Percentiles rank a stretch among this genome's conserved stretches.
Evolutionary conservation across 37 sponge, comb jelly and placozoan genomes (phyloP).

Genomic region (Axinella damicornis): DNA sequence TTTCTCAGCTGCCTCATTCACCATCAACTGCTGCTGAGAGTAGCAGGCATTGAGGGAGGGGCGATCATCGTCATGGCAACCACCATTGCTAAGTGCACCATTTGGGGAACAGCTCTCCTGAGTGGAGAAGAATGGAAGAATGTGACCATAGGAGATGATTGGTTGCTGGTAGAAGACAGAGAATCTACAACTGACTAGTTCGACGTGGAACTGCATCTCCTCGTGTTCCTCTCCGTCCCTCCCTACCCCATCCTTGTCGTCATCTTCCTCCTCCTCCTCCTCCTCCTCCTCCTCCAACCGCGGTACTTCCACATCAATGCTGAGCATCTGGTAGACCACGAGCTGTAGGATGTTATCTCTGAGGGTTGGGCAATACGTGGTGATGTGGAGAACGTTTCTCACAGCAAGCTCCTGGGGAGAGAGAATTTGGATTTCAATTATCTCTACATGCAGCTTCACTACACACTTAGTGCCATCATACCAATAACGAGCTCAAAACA

Average conservation of each 20-base stretch:
- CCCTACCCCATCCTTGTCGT: background rate
- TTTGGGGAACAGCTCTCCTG: no score
- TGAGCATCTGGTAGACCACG: slow-evolving; percentile 37
- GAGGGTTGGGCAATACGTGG: slow-evolving; percentile 67
- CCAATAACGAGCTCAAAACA: no score
- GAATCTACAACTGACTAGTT: background rate
- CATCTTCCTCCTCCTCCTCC: slow-evolving; percentile 9
- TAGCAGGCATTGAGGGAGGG: background rate
- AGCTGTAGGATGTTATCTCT: slow-evolving; percentile 51
- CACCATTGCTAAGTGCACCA: background rate
- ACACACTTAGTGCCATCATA: no score
- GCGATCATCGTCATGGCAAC: background rate
- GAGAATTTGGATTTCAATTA: background rate
- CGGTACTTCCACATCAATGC: slow-evolving; percentile 40
- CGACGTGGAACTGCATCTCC: slow-evolving; percentile 41
- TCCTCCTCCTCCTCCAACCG: slow-evolving; percentile 20
- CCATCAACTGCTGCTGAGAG: slow-evolving; percentile 45
- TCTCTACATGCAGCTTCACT: no score
- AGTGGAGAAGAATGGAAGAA: no score
- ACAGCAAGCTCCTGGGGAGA: slow-evolving; percentile 64
- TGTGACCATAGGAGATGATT: no score
- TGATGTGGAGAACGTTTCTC: slow-evolving; percentile 63
- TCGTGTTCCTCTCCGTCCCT: background rate
- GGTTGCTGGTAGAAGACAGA: no score
- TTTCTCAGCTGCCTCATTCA: slow-evolving; percentile 67